A percentile compares a stretch with the other conserved stretches of the same genome.
These are phyloP conservation scores for Bombus sylvicola DNA, from an alignment of 1,140 invertebrate genomes.

Conservation along the genomic window DNA sequence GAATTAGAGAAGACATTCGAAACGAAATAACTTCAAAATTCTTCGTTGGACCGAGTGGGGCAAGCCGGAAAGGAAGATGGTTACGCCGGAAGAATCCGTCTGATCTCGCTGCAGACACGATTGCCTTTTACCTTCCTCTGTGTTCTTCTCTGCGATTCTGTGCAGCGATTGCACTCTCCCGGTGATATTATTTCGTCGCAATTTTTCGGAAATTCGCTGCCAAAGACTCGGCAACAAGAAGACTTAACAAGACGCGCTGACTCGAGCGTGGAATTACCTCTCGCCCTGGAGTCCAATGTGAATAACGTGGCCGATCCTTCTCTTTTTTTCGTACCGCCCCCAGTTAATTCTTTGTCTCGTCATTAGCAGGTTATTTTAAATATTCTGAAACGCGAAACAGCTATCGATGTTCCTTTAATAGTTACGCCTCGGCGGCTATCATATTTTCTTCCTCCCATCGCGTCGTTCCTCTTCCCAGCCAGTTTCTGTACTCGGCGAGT, in stretches of 20 bases:
- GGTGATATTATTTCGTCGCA: neutral
- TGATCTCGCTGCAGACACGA: constrained; percentile 14
- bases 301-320: neutral
- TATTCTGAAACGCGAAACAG: constrained; percentile 10
- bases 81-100: constrained; percentile 53
- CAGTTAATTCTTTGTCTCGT: neutral
- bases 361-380: constrained; percentile 23
- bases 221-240: neutral
- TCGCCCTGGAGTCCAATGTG: neutral
- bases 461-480: neutral
- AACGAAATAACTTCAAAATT: constrained; percentile 74
- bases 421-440: constrained; percentile 5
- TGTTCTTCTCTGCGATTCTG: neutral
- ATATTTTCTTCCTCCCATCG: constrained; percentile 8
- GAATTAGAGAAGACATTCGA: constrained; percentile 62
- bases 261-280: constrained; percentile 5
- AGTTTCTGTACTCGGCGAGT: neutral
- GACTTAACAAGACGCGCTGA: neutral
- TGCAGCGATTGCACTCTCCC: neutral
- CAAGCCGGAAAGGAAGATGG: constrained; percentile 31
- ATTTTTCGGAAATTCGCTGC: neutral
- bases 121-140: neutral
- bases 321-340: neutral
- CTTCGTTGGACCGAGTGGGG: constrained; percentile 45
- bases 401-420: constrained; percentile 7